phyloP scores from a whole-genome alignment of 2,113 vertebrate genomes.

The Acrocephalus arundinaceus region DNA sequence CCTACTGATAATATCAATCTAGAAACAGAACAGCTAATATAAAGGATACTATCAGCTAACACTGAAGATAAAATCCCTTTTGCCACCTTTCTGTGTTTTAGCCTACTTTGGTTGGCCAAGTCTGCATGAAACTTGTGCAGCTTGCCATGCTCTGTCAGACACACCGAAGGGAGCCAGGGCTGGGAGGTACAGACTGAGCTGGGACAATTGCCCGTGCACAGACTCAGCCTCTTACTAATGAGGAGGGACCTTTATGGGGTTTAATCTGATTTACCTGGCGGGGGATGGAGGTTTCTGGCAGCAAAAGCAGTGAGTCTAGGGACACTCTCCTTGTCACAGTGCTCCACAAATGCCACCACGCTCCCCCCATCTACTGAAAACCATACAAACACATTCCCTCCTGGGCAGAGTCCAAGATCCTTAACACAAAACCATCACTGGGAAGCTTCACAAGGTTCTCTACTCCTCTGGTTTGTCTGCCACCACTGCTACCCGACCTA shows the following conservation, averaged over 20 bases:
- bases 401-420: neutral
- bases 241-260: neutral
- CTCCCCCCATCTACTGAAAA: neutral
- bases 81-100: neutral
- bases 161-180: neutral
- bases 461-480: neutral
- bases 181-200: neutral
- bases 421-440: neutral
- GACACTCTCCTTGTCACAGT: neutral
- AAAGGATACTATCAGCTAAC: neutral
- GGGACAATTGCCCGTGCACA: neutral
- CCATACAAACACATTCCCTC: neutral
- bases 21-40: neutral
- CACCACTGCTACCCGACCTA: neutral
- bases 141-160: neutral
- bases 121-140: neutral
- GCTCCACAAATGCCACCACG: fast-evolving
- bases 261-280: neutral
- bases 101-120: neutral
- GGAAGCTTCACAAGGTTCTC: neutral
- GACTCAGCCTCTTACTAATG: neutral
- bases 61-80: neutral
- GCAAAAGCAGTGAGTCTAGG: neutral
- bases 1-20: neutral
- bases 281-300: neutral